A percentile compares a stretch with the other conserved stretches of the same genome.
phyloP scores from a whole-genome alignment of 30 jellyfish, hydroid and myxozoan species.

The Sanderia malayensis region DNA sequence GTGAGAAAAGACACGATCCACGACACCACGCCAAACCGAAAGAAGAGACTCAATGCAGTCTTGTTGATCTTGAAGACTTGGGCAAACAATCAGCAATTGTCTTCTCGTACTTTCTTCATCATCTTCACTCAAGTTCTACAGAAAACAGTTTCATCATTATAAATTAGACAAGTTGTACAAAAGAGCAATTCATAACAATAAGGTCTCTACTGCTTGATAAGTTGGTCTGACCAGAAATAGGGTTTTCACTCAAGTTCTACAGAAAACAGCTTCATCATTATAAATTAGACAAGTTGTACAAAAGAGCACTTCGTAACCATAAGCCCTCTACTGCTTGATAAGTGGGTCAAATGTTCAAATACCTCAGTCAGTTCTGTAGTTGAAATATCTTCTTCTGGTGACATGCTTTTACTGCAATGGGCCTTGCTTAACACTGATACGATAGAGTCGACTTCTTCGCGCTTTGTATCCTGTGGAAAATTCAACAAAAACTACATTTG shows the following conservation, averaged over 20 bases:
- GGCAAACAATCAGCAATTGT: slow-evolving; percentile 60
- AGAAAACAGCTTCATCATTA: too few species aligned
- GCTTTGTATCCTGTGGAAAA: slow-evolving; percentile 24
- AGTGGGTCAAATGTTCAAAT: too few species aligned
- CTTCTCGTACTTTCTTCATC: slow-evolving; percentile 73
- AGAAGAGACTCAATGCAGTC: slow-evolving; percentile 39
- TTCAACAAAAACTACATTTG: too few species aligned
- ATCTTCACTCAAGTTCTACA: slow-evolving; percentile 44
- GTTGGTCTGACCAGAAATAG: too few species aligned
- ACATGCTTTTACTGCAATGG: slow-evolving; percentile 52
- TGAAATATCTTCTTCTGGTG: slow-evolving; percentile 73
- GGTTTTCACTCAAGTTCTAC: slow-evolving; percentile 43
- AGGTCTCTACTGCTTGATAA: too few species aligned
- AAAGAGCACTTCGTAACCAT: too few species aligned
- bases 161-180: too few species aligned
- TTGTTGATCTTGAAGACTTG: slow-evolving; percentile 45
- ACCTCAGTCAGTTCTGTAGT: slow-evolving; percentile 68
- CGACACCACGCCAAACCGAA: slow-evolving; percentile 69
- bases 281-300: too few species aligned
- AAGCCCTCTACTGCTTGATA: too few species aligned
- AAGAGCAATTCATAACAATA: too few species aligned
- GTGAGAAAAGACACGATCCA: slow-evolving; percentile 90
- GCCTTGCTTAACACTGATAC: slow-evolving; percentile 67
- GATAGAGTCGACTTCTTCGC: slow-evolving; percentile 42
- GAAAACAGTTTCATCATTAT: too few species aligned